Base-by-base conservation (phyloP, 53 echinoderm and acorn worm species). In the Temnopleurus reevesii region DNA sequence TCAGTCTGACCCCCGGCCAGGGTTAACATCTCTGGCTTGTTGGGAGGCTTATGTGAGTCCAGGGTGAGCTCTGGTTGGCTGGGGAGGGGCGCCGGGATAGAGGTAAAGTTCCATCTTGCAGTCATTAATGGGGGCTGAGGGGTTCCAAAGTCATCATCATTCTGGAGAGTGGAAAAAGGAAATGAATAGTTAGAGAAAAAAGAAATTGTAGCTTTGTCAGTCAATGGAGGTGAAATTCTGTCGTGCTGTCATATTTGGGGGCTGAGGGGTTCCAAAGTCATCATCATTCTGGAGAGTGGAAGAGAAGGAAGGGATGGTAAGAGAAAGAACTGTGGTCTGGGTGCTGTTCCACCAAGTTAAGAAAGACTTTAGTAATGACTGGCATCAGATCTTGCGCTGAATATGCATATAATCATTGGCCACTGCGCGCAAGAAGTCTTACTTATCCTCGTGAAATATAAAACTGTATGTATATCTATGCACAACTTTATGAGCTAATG, bases 61-160 rank as follows among this genome's bases (percentile, higher is more conserved):
- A 55, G 33, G 57, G 35, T 55, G 83, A 21, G 36, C 26, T 38
- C 59, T 85, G 86, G 86, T 8, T 43, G 59, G 59, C 45, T 59
- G 59, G 86, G 44, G 5, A 24, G 28, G 47, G 79, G 49, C 9
- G 53, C 61, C 27, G 34, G 45, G 86, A 60, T 23, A 18, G 83
- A 83, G 86, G 86, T 85, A 5, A 85, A 60, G 46, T 59, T 27
- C 86, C 86, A 85, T 60, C 86, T 59, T 23, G 86, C 86, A 10
- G 86, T 85, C 61, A 85, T 26, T 46, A 60, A 41, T 1, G 86
- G 86, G 27, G 86, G 58, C 12, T 58, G 61, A 36, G 86, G 86
- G 12, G 86, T 85, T 10, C 61, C 86, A 60, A 60, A 60, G 44
- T 45, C 24, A 13, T 41, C 59, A 38, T 85, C 44, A 17, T 85